Percentiles rank a stretch among this genome's conserved stretches.
Conservation (phyloP, 2,888 invertebrate species). For the Dinocampus coccinellae region DNA sequence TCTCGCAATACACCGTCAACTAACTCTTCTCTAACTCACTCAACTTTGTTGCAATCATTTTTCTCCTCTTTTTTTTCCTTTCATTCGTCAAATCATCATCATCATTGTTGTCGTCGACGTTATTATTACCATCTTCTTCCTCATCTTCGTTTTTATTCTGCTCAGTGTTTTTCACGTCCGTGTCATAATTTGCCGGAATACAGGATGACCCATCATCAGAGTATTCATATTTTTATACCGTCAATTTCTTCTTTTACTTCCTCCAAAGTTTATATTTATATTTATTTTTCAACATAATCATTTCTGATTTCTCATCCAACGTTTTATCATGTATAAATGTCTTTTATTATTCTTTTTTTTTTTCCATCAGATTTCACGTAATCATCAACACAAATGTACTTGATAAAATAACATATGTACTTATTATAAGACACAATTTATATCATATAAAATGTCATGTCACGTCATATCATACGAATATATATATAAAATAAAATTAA, state of each 20-base stretch:
- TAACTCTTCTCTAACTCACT: neutral
- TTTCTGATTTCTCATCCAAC: too few species aligned
- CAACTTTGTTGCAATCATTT: constrained; percentile 7
- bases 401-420: too few species aligned
- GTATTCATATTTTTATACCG: neutral
- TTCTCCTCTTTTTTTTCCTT: neutral
- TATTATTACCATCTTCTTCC: constrained; percentile 30
- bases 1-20: constrained; percentile 30
- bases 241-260: constrained; percentile 12
- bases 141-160: constrained; percentile 2
- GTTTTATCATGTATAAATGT: too few species aligned
- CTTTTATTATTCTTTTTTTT: neutral
- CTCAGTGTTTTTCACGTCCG: constrained; percentile 1
- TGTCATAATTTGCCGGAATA: constrained; percentile 5
- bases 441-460: too few species aligned
- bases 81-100: neutral
- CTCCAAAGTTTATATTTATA: neutral
- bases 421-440: neutral
- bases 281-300: too few species aligned
- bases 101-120: neutral
- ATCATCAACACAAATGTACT: neutral
- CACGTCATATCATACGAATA: neutral
- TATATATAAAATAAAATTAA: neutral
- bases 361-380: neutral
- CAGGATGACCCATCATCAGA: neutral